Conservation (phyloP, 2,888 invertebrate species). For the Cynaeus angustus region DNA sequence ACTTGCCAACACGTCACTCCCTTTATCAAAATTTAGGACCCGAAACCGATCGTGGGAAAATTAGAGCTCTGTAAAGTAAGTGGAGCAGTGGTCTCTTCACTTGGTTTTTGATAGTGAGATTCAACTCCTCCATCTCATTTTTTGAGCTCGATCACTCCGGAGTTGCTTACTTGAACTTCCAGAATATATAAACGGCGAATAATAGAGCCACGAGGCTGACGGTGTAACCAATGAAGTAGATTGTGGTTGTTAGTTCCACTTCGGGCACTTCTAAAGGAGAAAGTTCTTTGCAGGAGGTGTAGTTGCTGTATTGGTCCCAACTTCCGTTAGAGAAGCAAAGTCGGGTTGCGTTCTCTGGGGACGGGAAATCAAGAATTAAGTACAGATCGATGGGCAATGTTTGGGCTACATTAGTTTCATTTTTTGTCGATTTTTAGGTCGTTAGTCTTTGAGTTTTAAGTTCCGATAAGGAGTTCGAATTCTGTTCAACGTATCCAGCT, state of each 20-base stretch:
- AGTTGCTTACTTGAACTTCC: slow-evolving; percentile 87
- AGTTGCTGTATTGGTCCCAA: slow-evolving; percentile 85
- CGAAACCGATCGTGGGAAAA: not conserved
- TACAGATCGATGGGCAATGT: slow-evolving; percentile 5
- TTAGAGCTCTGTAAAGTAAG: slow-evolving; percentile 63
- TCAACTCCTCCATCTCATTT: slow-evolving; percentile 71
- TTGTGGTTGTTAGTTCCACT: slow-evolving; percentile 81
- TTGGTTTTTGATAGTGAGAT: slow-evolving; percentile 69
- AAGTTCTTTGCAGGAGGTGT: slow-evolving; percentile 78
- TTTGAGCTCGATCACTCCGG: slow-evolving; percentile 47
- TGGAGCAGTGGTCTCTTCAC: slow-evolving; percentile 72
- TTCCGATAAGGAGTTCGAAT: not conserved
- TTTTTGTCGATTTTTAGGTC: slow-evolving; percentile 1
- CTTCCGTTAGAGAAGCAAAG: slow-evolving; percentile 83
- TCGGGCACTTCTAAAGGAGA: slow-evolving; percentile 52
- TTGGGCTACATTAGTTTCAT: not conserved
- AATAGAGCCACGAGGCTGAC: slow-evolving; percentile 85
- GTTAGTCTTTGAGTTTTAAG: not conserved
- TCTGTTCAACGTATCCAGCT: too few relatives aligned
- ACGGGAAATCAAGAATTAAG: not conserved
- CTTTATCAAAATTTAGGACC: not conserved
- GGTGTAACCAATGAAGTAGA: slow-evolving; percentile 89
- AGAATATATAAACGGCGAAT: slow-evolving; percentile 87
- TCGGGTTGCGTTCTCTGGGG: slow-evolving; percentile 87
- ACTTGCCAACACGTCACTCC: slow-evolving; percentile 34